Percentiles rank a stretch among this genome's conserved stretches.
phyloP scores from a whole-genome alignment of 1,140 invertebrate genomes.

The Sipha flava region DNA sequence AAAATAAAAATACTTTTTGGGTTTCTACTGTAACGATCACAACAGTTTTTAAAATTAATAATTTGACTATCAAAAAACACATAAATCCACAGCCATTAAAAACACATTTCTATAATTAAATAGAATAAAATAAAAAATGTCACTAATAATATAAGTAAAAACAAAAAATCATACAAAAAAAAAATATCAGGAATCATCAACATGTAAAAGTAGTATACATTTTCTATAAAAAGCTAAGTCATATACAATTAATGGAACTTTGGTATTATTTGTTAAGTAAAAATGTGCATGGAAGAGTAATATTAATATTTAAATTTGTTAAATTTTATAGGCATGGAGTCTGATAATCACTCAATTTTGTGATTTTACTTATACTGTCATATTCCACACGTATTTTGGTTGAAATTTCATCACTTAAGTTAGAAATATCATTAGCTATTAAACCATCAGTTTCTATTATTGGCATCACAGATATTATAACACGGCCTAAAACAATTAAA shows the following conservation, averaged over 20 bases:
- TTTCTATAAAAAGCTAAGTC: not conserved
- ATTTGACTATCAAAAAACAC: not conserved
- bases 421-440: not conserved
- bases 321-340: not conserved
- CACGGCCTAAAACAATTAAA: not conserved
- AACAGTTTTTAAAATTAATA: not conserved
- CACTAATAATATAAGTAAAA: not conserved
- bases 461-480: conserved; percentile 21
- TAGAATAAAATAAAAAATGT: not conserved
- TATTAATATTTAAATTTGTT: not conserved
- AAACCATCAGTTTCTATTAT: conserved; percentile 15
- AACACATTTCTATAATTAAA: not conserved
- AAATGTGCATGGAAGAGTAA: not conserved
- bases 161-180: not conserved
- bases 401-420: not conserved
- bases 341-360: conserved; percentile 6
- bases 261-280: not conserved
- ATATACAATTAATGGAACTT: not conserved
- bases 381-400: not conserved
- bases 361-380: conserved; percentile 9
- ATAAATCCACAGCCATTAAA: conserved; percentile 3
- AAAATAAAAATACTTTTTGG: not conserved
- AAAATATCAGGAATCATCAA: not conserved
- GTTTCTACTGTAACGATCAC: not conserved
- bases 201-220: not conserved